Conservation (phyloP, 2,113 vertebrate genomes). For the Lucifuga dentata region DNA sequence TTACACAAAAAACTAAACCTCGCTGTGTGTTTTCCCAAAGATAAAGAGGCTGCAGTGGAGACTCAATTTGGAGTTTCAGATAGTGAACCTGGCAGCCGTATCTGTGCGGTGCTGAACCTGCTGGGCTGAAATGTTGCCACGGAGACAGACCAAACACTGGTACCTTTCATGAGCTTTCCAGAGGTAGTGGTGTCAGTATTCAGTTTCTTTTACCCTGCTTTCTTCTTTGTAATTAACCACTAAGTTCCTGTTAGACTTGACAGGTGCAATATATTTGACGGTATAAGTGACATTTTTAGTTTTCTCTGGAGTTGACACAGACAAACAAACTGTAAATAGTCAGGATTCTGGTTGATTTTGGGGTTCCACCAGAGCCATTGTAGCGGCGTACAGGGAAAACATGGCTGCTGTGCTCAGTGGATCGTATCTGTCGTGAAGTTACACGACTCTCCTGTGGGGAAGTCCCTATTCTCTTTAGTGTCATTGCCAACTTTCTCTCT, state of each 20-base stretch:
- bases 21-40: slow-evolving; percentile 4
- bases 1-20: slow-evolving; percentile 33
- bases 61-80: slow-evolving; percentile 43
- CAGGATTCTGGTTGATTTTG: background rate
- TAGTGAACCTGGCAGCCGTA: slow-evolving; percentile 4
- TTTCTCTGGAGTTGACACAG: slow-evolving; percentile 1
- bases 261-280: background rate
- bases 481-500: slow-evolving; percentile 31
- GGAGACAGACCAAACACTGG: slow-evolving; percentile 2
- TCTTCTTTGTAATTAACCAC: slow-evolving; percentile 24
- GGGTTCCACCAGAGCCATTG: background rate
- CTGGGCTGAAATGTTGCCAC: slow-evolving; percentile 24
- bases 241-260: background rate
- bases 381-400: slow-evolving; percentile 3
- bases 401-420: slow-evolving; percentile 26
- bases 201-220: background rate
- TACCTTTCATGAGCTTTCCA: background rate
- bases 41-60: slow-evolving; percentile 29
- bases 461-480: slow-evolving; percentile 56
- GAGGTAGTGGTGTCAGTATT: too few relatives aligned
- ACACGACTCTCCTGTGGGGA: slow-evolving; percentile 31
- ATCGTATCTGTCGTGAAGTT: slow-evolving; percentile 23
- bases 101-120: slow-evolving; percentile 8
- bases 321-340: slow-evolving; percentile 37
- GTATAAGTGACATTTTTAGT: background rate